These are phyloP conservation scores for Gambelia wislizenii DNA, from an alignment of 2,797 vertebrate genomes.

Conservation along the genomic window DNA sequence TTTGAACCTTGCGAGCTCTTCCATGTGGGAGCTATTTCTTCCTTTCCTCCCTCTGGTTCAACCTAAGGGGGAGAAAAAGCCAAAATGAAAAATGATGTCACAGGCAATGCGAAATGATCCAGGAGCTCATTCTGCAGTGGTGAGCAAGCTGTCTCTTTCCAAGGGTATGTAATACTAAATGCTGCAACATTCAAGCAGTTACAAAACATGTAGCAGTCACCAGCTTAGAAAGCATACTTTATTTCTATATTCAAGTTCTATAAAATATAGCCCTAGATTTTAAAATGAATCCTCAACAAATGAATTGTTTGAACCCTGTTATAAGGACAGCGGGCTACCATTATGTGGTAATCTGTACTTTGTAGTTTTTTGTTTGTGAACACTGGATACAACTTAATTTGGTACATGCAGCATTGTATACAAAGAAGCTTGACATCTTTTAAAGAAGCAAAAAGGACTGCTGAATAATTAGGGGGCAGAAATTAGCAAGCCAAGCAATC, in stretches of 20 bases:
- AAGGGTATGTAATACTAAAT: background rate
- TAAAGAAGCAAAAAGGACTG: background rate
- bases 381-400: background rate
- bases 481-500: background rate
- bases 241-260: background rate
- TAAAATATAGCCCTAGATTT: background rate
- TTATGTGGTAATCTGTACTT: background rate
- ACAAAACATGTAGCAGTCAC: too few relatives aligned
- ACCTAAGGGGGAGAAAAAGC: background rate
- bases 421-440: background rate
- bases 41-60: background rate
- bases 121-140: conserved; percentile 7
- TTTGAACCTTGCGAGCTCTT: background rate
- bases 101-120: background rate
- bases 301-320: background rate
- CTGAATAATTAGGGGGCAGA: background rate
- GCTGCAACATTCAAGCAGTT: background rate
- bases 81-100: background rate
- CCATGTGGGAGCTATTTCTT: background rate
- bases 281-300: background rate
- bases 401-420: background rate
- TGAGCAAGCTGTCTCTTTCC: background rate
- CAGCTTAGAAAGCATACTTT: background rate
- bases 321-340: background rate
- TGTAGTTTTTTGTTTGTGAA: background rate